These are phyloP conservation scores for Acleris emargana DNA, from an alignment of 2,888 invertebrate genomes.

Conservation along the genomic window DNA sequence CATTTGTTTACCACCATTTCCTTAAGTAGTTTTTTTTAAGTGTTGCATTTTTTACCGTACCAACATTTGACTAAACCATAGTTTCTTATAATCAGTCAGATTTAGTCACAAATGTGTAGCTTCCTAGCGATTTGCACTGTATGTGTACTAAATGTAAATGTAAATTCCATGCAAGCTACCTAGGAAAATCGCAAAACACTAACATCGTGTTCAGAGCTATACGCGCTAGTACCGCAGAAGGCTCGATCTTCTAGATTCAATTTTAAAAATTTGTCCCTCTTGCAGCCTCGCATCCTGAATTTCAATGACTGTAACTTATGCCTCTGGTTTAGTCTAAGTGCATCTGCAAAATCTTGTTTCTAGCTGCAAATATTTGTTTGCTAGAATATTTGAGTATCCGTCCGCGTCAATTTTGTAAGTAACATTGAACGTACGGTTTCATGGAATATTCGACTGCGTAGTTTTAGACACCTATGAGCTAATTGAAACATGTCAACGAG, in stretches of 20 bases:
- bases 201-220: constrained; percentile 45
- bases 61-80: too few species aligned
- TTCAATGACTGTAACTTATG: constrained; percentile 69
- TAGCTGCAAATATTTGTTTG: background rate
- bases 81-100: constrained; percentile 23
- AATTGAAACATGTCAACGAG: constrained; percentile 58
- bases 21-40: too few species aligned
- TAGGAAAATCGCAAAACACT: constrained; percentile 42
- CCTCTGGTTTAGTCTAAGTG: constrained; percentile 57
- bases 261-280: constrained; percentile 78
- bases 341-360: constrained; percentile 38
- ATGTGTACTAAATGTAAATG: background rate
- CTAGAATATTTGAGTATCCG: background rate
- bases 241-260: constrained; percentile 70
- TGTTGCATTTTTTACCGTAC: too few species aligned
- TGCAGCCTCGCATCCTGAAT: constrained; percentile 64
- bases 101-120: too few species aligned
- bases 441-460: constrained; percentile 2
- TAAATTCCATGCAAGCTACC: background rate
- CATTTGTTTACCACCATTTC: too few species aligned
- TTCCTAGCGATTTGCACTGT: too few species aligned
- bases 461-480: constrained; percentile 41
- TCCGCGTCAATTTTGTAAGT: background rate
- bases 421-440: background rate
- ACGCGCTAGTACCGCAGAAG: constrained; percentile 57